Conservation (phyloP, 2,113 vertebrate species). For the Menura novaehollandiae region DNA sequence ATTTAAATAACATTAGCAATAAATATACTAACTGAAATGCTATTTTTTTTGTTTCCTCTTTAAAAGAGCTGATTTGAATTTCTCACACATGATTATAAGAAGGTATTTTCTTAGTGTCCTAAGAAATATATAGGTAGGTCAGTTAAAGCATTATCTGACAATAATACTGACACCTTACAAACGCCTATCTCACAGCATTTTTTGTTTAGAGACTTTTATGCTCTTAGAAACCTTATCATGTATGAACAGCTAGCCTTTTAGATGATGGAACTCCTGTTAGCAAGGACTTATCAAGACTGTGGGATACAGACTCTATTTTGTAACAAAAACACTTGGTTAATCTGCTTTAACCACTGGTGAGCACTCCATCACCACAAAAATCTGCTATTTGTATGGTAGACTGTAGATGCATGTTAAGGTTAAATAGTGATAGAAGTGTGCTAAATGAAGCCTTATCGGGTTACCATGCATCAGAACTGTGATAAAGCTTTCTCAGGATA, state of each 20-base stretch:
- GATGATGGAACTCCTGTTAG: neutral
- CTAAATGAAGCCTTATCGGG: constrained; percentile 71
- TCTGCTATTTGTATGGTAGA: neutral
- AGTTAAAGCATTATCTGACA: neutral
- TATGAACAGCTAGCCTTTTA: constrained; percentile 3
- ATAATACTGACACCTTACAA: neutral
- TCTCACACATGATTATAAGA: neutral
- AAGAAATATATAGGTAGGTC: neutral
- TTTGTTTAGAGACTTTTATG: neutral
- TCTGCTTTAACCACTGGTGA: neutral
- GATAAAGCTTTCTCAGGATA: constrained; percentile 70
- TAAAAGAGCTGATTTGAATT: neutral
- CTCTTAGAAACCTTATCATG: constrained; percentile 12
- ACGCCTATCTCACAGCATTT: neutral
- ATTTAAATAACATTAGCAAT: neutral
- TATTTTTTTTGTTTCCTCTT: neutral
- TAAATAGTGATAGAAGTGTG: constrained; percentile 41
- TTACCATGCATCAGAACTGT: constrained; percentile 40
- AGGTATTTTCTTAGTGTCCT: neutral
- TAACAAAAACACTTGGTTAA: neutral
- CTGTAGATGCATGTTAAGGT: neutral
- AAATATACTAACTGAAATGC: neutral
- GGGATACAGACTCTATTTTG: neutral
- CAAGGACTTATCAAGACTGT: neutral
- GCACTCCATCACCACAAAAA: neutral